A percentile compares a stretch with the other conserved stretches of the same genome.
phyloP scores from a whole-genome alignment of 92 coral and sea anemone genomes.

The Plumapathes pennacea region DNA sequence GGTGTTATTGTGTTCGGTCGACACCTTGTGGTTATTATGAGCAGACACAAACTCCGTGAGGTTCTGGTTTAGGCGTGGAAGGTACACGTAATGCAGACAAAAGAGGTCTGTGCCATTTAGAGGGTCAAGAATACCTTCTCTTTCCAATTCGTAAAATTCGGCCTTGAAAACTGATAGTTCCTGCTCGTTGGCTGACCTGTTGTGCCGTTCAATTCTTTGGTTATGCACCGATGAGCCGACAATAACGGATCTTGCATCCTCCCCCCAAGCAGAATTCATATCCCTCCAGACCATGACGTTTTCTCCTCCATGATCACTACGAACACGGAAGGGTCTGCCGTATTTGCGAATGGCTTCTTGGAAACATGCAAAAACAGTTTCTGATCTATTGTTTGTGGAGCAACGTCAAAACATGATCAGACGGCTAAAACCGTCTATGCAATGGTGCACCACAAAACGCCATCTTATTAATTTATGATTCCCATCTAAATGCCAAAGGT shows the following conservation, averaged over 20 bases:
- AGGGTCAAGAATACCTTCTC: slow-evolving; percentile 26
- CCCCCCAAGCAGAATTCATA: slow-evolving; percentile 41
- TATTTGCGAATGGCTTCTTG: slow-evolving; percentile 8
- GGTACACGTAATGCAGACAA: slow-evolving; percentile 49
- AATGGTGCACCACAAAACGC: slow-evolving; percentile 32
- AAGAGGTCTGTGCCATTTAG: slow-evolving; percentile 52
- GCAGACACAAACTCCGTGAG: slow-evolving; percentile 43
- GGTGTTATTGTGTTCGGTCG: slow-evolving; percentile 39
- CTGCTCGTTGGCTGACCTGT: slow-evolving; percentile 48
- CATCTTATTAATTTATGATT: slow-evolving; percentile 32
- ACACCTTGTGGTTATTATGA: slow-evolving; percentile 52
- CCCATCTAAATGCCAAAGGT: slow-evolving; percentile 28
- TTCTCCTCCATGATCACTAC: slow-evolving; percentile 66
- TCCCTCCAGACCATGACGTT: slow-evolving; percentile 34
- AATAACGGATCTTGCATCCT: slow-evolving; percentile 23
- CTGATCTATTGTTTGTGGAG: slow-evolving; percentile 21
- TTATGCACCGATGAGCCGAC: slow-evolving; percentile 61
- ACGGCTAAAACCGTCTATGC: slow-evolving; percentile 28
- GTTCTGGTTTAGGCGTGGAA: slow-evolving; percentile 44
- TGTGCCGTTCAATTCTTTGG: slow-evolving; percentile 55
- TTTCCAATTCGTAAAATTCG: slow-evolving; percentile 25
- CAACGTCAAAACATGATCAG: slow-evolving; percentile 14
- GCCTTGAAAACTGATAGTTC: slow-evolving; percentile 21
- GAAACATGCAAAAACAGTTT: slow-evolving; percentile 11
- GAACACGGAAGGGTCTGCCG: slow-evolving; percentile 26